A percentile compares a stretch with the other conserved stretches of the same genome.
Evolutionary conservation across 1,140 invertebrate species (phyloP).

Genomic region (Amyelois transitella): DNA sequence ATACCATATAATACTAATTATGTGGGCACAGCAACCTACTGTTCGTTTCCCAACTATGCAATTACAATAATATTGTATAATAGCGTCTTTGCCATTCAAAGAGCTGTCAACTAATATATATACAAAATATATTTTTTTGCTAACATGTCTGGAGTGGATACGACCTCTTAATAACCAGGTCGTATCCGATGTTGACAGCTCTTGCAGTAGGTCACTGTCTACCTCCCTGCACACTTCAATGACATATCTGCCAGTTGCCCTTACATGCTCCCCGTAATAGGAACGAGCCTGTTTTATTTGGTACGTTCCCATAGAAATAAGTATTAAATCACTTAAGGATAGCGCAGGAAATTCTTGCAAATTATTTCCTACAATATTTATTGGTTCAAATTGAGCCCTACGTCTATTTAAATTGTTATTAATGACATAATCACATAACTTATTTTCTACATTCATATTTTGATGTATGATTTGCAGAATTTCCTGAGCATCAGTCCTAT

Average conservation of each 20-base stretch:
- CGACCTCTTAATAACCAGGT: not conserved
- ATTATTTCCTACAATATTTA: too few species aligned
- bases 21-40: constrained; percentile 8
- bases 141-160: constrained; percentile 1
- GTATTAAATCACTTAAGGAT: not conserved
- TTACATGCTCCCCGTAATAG: constrained; percentile 1
- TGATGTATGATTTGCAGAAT: not conserved
- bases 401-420: too few species aligned
- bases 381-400: too few species aligned
- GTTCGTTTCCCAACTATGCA: not conserved
- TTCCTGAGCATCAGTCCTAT: not conserved
- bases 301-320: not conserved
- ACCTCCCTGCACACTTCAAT: not conserved
- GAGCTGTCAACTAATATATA: not conserved
- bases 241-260: not conserved
- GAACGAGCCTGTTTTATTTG: constrained; percentile 1
- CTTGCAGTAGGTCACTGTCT: too few species aligned
- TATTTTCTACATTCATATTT: not conserved
- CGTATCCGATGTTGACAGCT: not conserved
- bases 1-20: not conserved
- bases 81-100: not conserved
- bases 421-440: not conserved
- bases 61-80: constrained; percentile 5
- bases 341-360: too few species aligned
- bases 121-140: constrained; percentile 1